phyloP scores from a whole-genome alignment of 2,888 invertebrate species.

The Amphipyra berbera region DNA sequence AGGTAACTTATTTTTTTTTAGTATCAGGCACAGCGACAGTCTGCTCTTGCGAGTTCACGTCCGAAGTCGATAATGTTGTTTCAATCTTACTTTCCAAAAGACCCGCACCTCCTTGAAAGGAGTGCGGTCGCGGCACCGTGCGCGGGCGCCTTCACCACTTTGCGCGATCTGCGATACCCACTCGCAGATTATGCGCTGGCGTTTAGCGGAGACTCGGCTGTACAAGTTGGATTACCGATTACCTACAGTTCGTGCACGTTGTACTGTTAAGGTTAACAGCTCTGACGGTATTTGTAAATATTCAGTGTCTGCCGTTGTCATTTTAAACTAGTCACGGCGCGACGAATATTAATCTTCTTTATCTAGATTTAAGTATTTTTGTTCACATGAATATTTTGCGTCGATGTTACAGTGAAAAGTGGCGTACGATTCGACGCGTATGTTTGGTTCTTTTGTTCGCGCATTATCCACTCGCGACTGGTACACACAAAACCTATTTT shows the following conservation, averaged over 20 bases:
- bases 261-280: constrained; percentile 75
- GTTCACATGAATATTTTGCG: constrained; percentile 60
- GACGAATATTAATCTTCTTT: constrained; percentile 51
- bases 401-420: constrained; percentile 79
- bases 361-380: constrained; percentile 63
- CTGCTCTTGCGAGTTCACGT: constrained; percentile 76
- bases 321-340: constrained; percentile 52
- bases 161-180: constrained; percentile 59
- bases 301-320: constrained; percentile 65
- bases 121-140: constrained; percentile 53
- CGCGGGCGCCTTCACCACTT: constrained; percentile 51
- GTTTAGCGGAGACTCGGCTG: constrained; percentile 65
- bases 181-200: constrained; percentile 73
- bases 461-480: constrained; percentile 75
- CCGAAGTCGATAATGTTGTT: constrained; percentile 63
- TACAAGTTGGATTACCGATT: constrained; percentile 64
- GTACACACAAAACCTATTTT: constrained; percentile 79
- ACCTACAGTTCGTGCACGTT: constrained; percentile 59
- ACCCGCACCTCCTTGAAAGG: constrained; percentile 69
- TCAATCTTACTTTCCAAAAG: constrained; percentile 77
- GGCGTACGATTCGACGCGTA: constrained; percentile 81
- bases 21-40: constrained; percentile 74
- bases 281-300: constrained; percentile 83
- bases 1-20: constrained; percentile 75
- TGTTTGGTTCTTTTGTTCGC: constrained; percentile 85